Evolutionary conservation across 2,797 vertebrate genomes (phyloP).

Genomic region (Urophycis tenuis): DNA sequence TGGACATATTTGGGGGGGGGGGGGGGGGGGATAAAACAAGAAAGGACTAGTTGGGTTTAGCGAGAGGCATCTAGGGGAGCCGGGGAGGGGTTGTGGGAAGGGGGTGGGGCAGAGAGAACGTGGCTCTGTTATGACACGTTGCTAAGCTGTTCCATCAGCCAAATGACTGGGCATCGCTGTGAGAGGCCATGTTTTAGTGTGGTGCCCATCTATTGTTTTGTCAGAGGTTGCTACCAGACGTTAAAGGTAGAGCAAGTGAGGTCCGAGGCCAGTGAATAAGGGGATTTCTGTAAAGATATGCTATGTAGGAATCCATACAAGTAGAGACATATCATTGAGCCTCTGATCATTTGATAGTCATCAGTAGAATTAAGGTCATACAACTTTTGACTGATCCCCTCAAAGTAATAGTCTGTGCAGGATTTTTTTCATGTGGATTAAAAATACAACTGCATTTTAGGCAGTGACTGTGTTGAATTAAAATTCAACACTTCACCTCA

Average conservation of each 20-base stretch:
- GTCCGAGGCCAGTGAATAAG: constrained; percentile 54
- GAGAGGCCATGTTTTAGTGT: constrained; percentile 55
- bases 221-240: constrained; percentile 53
- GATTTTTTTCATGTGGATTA: constrained; percentile 41
- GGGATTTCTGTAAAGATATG: constrained; percentile 47
- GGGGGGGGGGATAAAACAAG: constrained; percentile 29
- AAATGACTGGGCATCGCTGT: constrained; percentile 57
- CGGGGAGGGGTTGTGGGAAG: constrained; percentile 39
- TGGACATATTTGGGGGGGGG: constrained; percentile 48
- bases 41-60: constrained; percentile 64
- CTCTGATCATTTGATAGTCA: constrained; percentile 31
- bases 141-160: constrained; percentile 62
- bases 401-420: constrained; percentile 65
- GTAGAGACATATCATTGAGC: constrained; percentile 32
- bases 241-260: constrained; percentile 45
- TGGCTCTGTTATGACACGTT: constrained; percentile 67
- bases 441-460: constrained; percentile 16
- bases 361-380: constrained; percentile 26
- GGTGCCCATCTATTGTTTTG: constrained; percentile 38
- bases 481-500: constrained; percentile 41
- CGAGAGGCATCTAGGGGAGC: constrained; percentile 58
- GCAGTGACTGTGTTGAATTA: constrained; percentile 11
- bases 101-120: constrained; percentile 56
- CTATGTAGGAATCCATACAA: constrained; percentile 23
- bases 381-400: constrained; percentile 54